Conservation (phyloP, 2,113 vertebrate genomes). For the Pseudonaja textilis region DNA sequence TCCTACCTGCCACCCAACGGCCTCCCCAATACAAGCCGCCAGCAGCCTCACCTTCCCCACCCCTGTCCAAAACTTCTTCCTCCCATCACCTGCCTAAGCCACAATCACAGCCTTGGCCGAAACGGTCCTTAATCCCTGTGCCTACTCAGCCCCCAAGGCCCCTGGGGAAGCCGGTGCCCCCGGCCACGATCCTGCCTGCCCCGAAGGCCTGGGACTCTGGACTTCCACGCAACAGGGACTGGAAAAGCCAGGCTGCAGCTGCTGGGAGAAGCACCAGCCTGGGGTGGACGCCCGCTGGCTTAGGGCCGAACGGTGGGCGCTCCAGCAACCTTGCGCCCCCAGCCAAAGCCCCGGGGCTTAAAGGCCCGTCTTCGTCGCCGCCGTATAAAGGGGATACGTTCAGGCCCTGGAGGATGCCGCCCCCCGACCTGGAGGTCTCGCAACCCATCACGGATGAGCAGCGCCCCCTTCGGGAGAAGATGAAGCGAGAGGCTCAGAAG, state of each 20-base stretch:
- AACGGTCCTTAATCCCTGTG: too few species aligned
- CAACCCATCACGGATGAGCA: slow-evolving; percentile 35
- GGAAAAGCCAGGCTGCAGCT: background rate
- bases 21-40: background rate
- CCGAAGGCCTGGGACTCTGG: background rate
- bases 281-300: background rate
- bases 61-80: too few species aligned
- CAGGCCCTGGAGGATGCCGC: fast-evolving
- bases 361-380: background rate
- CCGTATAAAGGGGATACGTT: background rate
- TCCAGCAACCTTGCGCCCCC: background rate
- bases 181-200: background rate
- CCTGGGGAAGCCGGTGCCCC: background rate
- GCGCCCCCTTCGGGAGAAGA: slow-evolving; percentile 27
- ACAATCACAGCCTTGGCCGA: background rate
- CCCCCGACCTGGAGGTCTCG: slow-evolving; percentile 25
- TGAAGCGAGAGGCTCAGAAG: slow-evolving; percentile 39
- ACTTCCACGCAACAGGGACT: background rate
- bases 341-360: background rate
- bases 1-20: background rate
- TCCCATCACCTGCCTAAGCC: background rate
- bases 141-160: background rate
- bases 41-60: too few species aligned
- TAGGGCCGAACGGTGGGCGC: fast-evolving
- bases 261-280: too few species aligned